A percentile compares a stretch with the other conserved stretches of the same genome.
phyloP scores from a whole-genome alignment of 2,797 vertebrate species.

The Cercopithecus mitis region DNA sequence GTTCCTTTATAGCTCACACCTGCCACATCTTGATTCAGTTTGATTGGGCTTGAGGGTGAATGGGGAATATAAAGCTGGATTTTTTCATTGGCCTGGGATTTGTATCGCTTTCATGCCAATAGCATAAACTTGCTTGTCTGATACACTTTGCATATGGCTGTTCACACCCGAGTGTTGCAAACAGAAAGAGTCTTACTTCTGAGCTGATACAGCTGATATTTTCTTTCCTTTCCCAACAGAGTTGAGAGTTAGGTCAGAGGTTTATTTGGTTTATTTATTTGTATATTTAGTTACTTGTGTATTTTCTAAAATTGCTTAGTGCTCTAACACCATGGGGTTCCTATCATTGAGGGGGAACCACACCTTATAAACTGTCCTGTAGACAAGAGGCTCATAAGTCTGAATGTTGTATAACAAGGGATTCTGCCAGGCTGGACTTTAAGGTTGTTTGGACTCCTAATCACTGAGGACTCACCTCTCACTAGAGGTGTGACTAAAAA shows the following conservation, averaged over 20 bases:
- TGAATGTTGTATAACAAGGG: not conserved
- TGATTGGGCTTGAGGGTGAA: not conserved
- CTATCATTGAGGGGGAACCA: not conserved
- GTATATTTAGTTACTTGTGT: not conserved
- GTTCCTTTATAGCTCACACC: not conserved
- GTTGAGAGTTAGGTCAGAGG: not conserved
- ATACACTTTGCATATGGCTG: not conserved
- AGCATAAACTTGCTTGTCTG: not conserved
- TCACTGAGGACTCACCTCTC: not conserved
- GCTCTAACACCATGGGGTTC: not conserved
- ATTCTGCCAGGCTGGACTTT: not conserved
- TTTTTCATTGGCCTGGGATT: not conserved
- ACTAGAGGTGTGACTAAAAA: not conserved
- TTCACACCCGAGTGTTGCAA: not conserved
- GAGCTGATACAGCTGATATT: not conserved
- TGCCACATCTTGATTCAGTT: not conserved
- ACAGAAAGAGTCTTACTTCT: not conserved
- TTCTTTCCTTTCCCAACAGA: not conserved
- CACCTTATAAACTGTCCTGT: not conserved
- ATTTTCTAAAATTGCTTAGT: not conserved
- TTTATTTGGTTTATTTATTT: not conserved
- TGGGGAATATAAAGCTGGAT: fast-evolving
- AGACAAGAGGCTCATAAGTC: not conserved
- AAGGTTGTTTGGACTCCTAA: not conserved
- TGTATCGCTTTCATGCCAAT: not conserved